Conservation (phyloP, 2,797 vertebrate genomes). For the Poeciliopsis gracilis region DNA sequence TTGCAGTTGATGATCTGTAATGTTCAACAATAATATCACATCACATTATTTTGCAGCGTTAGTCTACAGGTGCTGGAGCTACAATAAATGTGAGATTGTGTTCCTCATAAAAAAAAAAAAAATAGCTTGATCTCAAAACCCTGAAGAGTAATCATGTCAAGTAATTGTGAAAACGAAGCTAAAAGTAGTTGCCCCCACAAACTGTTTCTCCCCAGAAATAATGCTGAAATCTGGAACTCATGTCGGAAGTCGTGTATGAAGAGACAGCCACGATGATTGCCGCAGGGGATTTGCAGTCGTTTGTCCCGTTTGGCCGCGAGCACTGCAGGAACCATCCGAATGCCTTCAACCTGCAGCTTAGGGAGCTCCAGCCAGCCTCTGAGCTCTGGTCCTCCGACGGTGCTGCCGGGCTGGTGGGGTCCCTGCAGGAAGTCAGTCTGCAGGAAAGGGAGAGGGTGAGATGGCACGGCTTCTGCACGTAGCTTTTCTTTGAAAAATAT, state of each 20-base stretch:
- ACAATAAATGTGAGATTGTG: not conserved
- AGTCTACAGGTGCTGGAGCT: not conserved
- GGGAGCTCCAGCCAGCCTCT: conserved; percentile 95
- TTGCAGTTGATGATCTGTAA: not conserved
- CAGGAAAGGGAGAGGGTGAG: conserved; percentile 92
- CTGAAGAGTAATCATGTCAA: not conserved
- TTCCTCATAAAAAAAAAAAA: not conserved
- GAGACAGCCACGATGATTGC: conserved; percentile 99
- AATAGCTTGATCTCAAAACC: not conserved
- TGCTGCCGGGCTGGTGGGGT: conserved; percentile 93
- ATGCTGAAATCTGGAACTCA: conserved; percentile 99
- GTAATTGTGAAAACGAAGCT: not conserved
- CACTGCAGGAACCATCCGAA: conserved; percentile 97
- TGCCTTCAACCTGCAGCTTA: conserved; percentile 94
- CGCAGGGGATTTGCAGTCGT: conserved; percentile 98
- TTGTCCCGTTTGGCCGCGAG: conserved; percentile 96
- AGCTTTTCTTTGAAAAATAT: not conserved
- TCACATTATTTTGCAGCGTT: not conserved
- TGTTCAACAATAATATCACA: not conserved
- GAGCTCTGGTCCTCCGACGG: conserved; percentile 97
- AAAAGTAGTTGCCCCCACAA: not conserved
- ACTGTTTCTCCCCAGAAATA: conserved; percentile 84
- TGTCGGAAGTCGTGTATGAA: conserved; percentile 98
- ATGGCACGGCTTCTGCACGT: not conserved
- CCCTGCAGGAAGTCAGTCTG: conserved; percentile 94